Evolutionary conservation across 1,140 invertebrate genomes (phyloP), one percentile per base, ranked within the genome.

Genomic region (Pinna nobilis): DNA sequence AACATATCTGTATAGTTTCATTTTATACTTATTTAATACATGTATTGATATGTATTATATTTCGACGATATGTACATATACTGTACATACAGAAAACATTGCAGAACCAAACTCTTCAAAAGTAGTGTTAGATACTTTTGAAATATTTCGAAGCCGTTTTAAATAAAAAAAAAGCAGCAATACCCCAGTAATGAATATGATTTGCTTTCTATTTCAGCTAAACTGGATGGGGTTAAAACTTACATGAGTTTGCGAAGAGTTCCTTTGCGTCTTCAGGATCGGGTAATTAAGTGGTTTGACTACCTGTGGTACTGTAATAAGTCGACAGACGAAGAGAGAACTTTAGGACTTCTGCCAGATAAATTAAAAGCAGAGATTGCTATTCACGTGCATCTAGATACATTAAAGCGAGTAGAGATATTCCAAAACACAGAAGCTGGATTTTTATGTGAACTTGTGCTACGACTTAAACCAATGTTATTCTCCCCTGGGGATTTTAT

Each of bases 221-320:
- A 98, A 92, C 90, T 99, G 84, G 97, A 99, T 84, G 97, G 95
- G 13, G 97, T 99, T 37, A 99, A 99, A 91, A 99, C 97, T 1
- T 99, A 98, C 88, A 99, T 99, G 97, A 91, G 96, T 64, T 96
- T 98, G 94, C 91, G 97, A 59, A 92, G 97, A 79, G 97, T 99
- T 53, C 97, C 97, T 13, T 94, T 94, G 79, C 95, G 97, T 89
- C 92, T 99, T 49, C 97, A 99, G 90, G 95, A 97, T 80, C 98
- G 98, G 90, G 98, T 99, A 59, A 99, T 99, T 89, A 97, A 97
- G 88, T 99, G 97, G 97, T 99, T 99, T 89, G 97, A 99, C 91
- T 99, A 99, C 88, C 92, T 99, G 74, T 99, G 98, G 97, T 93
- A 98, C 74, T 98, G 96, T 70, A 97, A 99, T 91, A 99, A 98